A percentile compares a stretch with the other conserved stretches of the same genome.
phyloP scores from a whole-genome alignment of 2,888 invertebrate species.

The Aphidius colemani region DNA sequence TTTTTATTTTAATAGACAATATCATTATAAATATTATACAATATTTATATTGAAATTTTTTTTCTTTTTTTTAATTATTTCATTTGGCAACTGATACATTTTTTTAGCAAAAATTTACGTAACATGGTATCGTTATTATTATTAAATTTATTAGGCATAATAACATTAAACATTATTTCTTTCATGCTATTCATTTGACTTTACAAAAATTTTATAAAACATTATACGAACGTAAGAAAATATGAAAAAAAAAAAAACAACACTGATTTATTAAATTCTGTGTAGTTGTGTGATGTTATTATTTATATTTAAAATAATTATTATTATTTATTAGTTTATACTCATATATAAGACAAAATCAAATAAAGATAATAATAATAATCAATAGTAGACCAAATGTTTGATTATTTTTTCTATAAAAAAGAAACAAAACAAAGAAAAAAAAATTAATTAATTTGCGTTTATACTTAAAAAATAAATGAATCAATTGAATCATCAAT shows the following conservation, averaged over 20 bases:
- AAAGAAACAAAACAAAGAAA: conserved; percentile 12
- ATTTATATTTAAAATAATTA: too few species aligned
- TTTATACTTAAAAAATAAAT: conserved; percentile 20
- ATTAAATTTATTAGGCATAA: conserved; percentile 6
- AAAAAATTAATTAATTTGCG: too few species aligned
- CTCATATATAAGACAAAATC: too few species aligned
- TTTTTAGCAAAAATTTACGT: conserved; percentile 5
- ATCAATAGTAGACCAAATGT: conserved; percentile 41
- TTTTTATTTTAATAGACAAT: too few species aligned
- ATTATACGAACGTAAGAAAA: conserved; percentile 60
- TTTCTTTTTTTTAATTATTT: neutral
- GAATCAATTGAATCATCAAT: conserved; percentile 42
- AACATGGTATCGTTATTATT: neutral
- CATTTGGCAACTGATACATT: conserved; percentile 18
- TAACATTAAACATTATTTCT: conserved; percentile 8
- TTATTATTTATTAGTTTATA: too few species aligned
- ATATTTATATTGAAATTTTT: too few species aligned
- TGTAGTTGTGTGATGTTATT: neutral
- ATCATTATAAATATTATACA: too few species aligned
- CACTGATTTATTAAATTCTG: conserved; percentile 42
- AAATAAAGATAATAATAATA: too few species aligned
- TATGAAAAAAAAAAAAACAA: conserved; percentile 59
- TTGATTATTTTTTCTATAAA: conserved; percentile 27
- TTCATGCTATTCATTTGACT: conserved; percentile 7
- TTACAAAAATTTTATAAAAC: conserved; percentile 38